phyloP scores from a whole-genome alignment of 2,888 invertebrate genomes.

The Xestia xanthographa region DNA sequence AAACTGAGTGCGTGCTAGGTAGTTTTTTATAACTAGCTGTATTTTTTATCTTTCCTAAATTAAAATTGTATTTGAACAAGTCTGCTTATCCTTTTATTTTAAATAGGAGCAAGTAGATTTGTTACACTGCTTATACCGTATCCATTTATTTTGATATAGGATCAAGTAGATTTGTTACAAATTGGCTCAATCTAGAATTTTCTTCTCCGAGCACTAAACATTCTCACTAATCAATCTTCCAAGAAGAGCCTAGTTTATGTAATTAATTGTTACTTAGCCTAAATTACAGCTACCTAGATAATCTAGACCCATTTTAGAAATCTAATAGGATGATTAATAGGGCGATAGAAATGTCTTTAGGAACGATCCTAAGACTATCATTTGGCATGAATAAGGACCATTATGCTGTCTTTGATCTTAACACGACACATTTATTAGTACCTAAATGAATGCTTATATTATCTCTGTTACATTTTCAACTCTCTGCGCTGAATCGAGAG shows the following conservation, averaged over 20 bases:
- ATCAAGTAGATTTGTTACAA: too few species aligned
- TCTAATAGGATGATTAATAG: conserved; percentile 6
- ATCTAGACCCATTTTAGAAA: conserved; percentile 12
- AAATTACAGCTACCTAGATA: conserved; percentile 23
- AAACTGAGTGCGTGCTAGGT: too few species aligned
- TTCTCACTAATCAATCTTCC: conserved; percentile 9
- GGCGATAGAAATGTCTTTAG: conserved; percentile 4
- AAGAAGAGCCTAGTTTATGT: conserved; percentile 5
- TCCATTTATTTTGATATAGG: too few species aligned
- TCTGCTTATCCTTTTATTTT: too few species aligned
- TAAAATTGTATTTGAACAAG: too few species aligned
- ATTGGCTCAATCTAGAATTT: background rate
- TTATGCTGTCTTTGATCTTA: background rate
- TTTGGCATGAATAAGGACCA: background rate
- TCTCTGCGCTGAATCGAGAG: background rate
- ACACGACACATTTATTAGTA: background rate
- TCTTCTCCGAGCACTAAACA: background rate
- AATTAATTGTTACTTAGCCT: conserved; percentile 17
- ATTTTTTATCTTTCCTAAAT: too few species aligned
- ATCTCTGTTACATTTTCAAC: background rate
- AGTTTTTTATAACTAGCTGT: too few species aligned
- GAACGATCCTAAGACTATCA: background rate
- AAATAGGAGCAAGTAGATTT: too few species aligned
- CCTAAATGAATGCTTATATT: background rate
- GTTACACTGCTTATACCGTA: too few species aligned